phyloP scores from a whole-genome alignment of 2,113 vertebrate species.

The Colossoma macropomum region DNA sequence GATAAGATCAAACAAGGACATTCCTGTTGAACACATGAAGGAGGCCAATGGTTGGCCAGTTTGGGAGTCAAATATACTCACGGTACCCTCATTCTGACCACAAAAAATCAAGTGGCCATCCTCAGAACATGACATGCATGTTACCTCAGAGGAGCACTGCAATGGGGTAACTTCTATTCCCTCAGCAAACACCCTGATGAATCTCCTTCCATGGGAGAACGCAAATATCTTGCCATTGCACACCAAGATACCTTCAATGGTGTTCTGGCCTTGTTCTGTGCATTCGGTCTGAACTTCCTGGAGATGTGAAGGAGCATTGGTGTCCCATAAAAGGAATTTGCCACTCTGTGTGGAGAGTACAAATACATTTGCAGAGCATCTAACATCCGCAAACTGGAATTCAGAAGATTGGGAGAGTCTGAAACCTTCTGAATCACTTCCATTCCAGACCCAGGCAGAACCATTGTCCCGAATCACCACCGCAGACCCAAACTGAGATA shows the following conservation, averaged over 20 bases:
- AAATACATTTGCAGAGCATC: slow-evolving; percentile 62
- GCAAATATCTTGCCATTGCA: slow-evolving; percentile 59
- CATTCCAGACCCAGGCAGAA: slow-evolving; percentile 71
- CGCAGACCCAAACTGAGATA: slow-evolving; percentile 60
- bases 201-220: slow-evolving; percentile 68
- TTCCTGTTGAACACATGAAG: slow-evolving; percentile 59
- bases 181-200: slow-evolving; percentile 66
- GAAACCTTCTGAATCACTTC: slow-evolving; percentile 49
- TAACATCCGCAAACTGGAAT: slow-evolving; percentile 67
- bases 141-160: slow-evolving; percentile 70
- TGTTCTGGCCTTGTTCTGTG: slow-evolving; percentile 26
- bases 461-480: slow-evolving; percentile 67
- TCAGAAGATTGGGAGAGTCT: slow-evolving; percentile 55
- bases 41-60: slow-evolving; percentile 53
- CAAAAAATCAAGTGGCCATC: slow-evolving; percentile 66
- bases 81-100: slow-evolving; percentile 71
- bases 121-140: slow-evolving; percentile 65
- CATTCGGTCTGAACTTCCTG: slow-evolving; percentile 57
- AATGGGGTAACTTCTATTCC: slow-evolving; percentile 53
- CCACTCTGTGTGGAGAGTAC: slow-evolving; percentile 69
- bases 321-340: slow-evolving; percentile 71
- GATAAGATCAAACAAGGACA: slow-evolving; percentile 63
- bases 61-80: slow-evolving; percentile 71
- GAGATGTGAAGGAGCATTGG: slow-evolving; percentile 56
- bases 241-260: slow-evolving; percentile 58